A percentile compares a stretch with the other conserved stretches of the same genome.
These are phyloP conservation scores for Trachymyrmex septentrionalis DNA, from an alignment of 1,140 invertebrate genomes.

Conservation along the genomic window DNA sequence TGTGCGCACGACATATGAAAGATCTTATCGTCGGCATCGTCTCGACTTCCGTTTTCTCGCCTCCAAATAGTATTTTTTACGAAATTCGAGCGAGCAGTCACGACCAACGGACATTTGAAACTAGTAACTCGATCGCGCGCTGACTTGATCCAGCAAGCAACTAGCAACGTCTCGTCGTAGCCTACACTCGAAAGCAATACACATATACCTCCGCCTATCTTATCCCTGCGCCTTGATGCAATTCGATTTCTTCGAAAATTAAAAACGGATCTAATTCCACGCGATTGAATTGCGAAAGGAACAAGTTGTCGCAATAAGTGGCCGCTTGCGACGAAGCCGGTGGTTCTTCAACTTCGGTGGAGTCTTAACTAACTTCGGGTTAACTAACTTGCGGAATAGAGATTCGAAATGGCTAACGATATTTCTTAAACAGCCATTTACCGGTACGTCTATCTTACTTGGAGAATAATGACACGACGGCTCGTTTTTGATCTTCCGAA, in stretches of 20 bases:
- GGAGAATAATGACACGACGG: constrained; percentile 20
- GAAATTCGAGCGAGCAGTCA: constrained; percentile 69
- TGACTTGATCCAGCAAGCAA: constrained; percentile 30
- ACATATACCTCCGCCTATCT: constrained; percentile 10
- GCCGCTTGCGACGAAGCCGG: background rate
- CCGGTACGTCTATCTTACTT: background rate
- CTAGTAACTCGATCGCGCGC: constrained; percentile 74
- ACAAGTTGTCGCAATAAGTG: background rate
- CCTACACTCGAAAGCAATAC: constrained; percentile 43
- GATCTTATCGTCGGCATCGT: background rate
- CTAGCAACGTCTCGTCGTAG: constrained; percentile 44
- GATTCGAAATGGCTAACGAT: background rate
- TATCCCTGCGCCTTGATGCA: background rate
- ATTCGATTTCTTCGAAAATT: constrained; percentile 16
- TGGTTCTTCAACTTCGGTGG: background rate
- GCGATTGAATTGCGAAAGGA: background rate
- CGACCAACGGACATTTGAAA: constrained; percentile 74
- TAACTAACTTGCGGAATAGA: background rate
- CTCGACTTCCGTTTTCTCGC: background rate
- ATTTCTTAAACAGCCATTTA: constrained; percentile 15
- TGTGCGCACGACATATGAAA: background rate
- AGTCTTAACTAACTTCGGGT: background rate
- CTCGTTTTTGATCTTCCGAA: constrained; percentile 29
- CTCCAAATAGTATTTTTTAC: constrained; percentile 69
- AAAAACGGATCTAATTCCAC: constrained; percentile 18